Conservation (phyloP, 2,888 invertebrate species). For the Tenthredo distinguenda region DNA sequence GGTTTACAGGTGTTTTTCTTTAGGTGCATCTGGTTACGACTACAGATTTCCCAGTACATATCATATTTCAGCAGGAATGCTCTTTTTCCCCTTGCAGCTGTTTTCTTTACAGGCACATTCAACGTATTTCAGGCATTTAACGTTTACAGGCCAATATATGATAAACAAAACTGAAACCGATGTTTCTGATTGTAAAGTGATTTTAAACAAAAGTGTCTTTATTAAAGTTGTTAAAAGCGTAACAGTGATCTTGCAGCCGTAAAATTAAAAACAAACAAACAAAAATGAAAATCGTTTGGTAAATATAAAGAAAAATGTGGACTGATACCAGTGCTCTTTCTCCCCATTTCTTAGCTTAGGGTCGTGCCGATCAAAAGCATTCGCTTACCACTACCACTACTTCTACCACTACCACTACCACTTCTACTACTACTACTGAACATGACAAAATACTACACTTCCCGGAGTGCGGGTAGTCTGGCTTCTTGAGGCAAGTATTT, state of each 20-base stretch:
- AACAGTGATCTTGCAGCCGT: slow-evolving; percentile 61
- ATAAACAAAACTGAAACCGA: slow-evolving; percentile 62
- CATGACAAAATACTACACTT: slow-evolving; percentile 78
- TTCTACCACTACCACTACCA: slow-evolving; percentile 76
- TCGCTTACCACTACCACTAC: slow-evolving; percentile 78
- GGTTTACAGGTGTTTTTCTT: slow-evolving; percentile 69
- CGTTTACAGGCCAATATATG: slow-evolving; percentile 68
- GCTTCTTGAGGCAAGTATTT: slow-evolving; percentile 78
- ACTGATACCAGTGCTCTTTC: slow-evolving; percentile 78
- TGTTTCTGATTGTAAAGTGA: slow-evolving; percentile 60
- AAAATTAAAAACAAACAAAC: slow-evolving; percentile 59
- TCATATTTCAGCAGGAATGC: slow-evolving; percentile 61
- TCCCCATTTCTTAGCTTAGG: slow-evolving; percentile 78
- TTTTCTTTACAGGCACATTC: slow-evolving; percentile 76
- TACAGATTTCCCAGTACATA: slow-evolving; percentile 61
- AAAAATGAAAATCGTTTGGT: slow-evolving; percentile 60
- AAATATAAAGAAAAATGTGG: slow-evolving; percentile 65
- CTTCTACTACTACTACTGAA: slow-evolving; percentile 74
- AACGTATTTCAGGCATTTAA: slow-evolving; percentile 67
- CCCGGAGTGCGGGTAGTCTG: slow-evolving; percentile 78
- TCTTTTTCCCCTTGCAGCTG: slow-evolving; percentile 74
- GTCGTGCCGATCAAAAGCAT: slow-evolving; percentile 78
- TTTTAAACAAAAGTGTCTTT: slow-evolving; percentile 52
- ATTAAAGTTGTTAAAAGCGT: slow-evolving; percentile 53
- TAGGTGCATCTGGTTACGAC: slow-evolving; percentile 69